Base-by-base conservation (phyloP, 2,113 vertebrate species). In the Vulpes lagopus region DNA sequence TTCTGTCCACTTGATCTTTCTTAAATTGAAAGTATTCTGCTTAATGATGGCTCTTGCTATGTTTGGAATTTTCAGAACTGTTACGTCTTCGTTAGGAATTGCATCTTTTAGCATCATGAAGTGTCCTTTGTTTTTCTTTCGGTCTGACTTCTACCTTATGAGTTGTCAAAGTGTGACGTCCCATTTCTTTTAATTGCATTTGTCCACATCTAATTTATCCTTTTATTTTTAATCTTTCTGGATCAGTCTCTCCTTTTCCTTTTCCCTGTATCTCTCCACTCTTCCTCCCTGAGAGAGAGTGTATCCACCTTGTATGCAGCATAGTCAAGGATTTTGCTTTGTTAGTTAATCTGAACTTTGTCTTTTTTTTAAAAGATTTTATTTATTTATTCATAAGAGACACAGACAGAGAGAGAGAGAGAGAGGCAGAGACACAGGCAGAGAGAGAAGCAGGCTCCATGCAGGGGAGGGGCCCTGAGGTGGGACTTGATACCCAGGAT, bases 141-240 rank as follows among this genome's bases (percentile, higher is more conserved):
- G n/a, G 17, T 79, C n/a, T 94, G 38, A 82, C 76, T 76, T 85
- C 32, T 55, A 25, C 30, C 14, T 93, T 86, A 73, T 16, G 19
- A 91, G 59, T 49, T 69, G 49, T 35, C 2, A 76, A 67, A 67
- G 3, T 22, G 19, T 89, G 53, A 89, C 15, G 14, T 80, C 43
- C 53, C 2, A 62, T 80, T 91, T 86, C n/a, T 81, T 81, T 69
- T 43, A 49, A 35, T 90, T 81, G 62, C 35, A 64, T 73, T 67
- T 95, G 30, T 83, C 65, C 73, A n/a, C 16, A 88, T 83, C 32
- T 53, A 67, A 3, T 80, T 76, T 69, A 60, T 69, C 32, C 17
- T 59, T 55, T 86, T 81, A 87, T 74, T 87, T 89, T 96, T 60
- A 96, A 83, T 6, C 6, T 55, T 92, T 83, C 25, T 78, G 55